A percentile compares a stretch with the other conserved stretches of the same genome.
Conservation (phyloP, 2,113 vertebrate genomes). For the Bettongia penicillata region DNA sequence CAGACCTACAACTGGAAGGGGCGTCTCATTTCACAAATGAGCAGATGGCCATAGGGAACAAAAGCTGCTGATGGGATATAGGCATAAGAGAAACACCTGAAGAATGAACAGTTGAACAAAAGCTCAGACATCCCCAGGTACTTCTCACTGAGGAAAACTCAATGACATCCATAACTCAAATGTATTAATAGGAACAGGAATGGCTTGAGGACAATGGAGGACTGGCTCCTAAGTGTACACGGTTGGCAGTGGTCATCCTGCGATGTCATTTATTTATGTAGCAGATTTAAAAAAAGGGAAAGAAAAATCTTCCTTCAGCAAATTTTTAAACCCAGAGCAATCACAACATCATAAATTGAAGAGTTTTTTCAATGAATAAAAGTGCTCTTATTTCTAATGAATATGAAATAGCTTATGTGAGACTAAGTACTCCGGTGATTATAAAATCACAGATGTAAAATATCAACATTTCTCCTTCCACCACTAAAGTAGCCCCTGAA, state of each 20-base stretch:
- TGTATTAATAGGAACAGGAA: neutral
- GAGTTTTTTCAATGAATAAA: conserved; percentile 64
- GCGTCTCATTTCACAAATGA: neutral
- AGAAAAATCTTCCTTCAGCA: conserved; percentile 33
- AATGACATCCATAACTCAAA: conserved; percentile 13
- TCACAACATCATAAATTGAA: conserved; percentile 66
- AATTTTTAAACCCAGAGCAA: conserved; percentile 65
- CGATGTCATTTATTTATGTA: neutral
- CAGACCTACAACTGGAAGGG: neutral
- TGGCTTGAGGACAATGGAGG: neutral
- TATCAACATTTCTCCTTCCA: conserved; percentile 68
- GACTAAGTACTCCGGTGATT: conserved; percentile 66
- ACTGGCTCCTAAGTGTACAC: neutral
- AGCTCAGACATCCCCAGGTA: neutral
- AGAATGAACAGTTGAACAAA: conserved; percentile 2
- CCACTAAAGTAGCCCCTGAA: conserved; percentile 64
- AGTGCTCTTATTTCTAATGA: conserved; percentile 70
- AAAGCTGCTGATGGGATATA: neutral
- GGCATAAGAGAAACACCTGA: neutral
- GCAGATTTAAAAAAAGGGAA: neutral
- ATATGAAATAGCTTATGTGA: conserved; percentile 67
- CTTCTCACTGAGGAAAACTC: neutral
- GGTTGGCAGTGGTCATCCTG: neutral
- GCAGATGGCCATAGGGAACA: neutral
- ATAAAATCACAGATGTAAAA: conserved; percentile 60